Base-by-base conservation (phyloP, 1,140 invertebrate genomes). In the Lepidurus packardi region DNA sequence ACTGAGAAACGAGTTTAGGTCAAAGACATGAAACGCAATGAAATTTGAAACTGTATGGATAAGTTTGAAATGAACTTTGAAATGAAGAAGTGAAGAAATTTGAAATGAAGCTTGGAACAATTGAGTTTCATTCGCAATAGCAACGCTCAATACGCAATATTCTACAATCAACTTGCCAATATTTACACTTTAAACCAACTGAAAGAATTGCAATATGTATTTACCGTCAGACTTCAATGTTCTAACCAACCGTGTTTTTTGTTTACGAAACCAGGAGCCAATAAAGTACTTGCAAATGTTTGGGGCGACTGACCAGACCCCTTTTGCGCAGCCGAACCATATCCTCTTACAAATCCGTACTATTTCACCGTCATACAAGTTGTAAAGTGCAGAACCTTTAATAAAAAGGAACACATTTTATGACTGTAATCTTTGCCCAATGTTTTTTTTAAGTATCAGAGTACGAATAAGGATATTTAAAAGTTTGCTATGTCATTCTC, bases 241-340 rank as follows among this genome's bases (percentile, higher is more conserved):
- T 16, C 21, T 0, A 65, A 65, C 53, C 53, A 7, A n/a, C 53
- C 4, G 53, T 34, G 34, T 34, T 34, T 34, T 34, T 34, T 4
- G 34, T 34, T 34, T 13, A 65, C 13, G 9, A 21, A 65, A 65
- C 53, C 53, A 7, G 9, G 9, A 9, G 53, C 53, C 53, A 65
- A 16, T 34, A 34, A 34, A 34, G 34, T 11, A 13, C 2, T 65
- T 16, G 53, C 53, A 65, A 65, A 21, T 65, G 16, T 65, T 65
- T 9, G 6, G 21, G 53, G 21, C 21, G 53, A 16, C 53, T 65
- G 7, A 21, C 8, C 16, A 16, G 16, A 65, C 53, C 53, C 16
- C 53, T 65, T 65, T n/a, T 21, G 21, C 53, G 21, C n/a, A 65
- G 53, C 53, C 53, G 53, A 65, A 65, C 53, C 53, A 65, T 65